Conservation (phyloP, 2,888 invertebrate genomes). For the Nezara viridula region DNA sequence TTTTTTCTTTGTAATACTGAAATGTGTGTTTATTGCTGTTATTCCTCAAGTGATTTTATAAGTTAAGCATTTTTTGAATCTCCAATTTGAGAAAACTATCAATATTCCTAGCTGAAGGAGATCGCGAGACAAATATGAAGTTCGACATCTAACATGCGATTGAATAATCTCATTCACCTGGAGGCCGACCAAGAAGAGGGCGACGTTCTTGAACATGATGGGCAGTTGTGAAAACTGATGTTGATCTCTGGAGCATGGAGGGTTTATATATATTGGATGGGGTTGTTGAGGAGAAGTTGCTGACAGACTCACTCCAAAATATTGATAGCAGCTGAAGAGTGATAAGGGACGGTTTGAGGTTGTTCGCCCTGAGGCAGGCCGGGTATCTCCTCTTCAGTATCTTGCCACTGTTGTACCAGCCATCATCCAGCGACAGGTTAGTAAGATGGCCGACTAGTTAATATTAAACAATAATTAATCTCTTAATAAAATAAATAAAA, state of each 20-base stretch:
- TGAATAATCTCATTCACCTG: not conserved
- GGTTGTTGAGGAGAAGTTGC: slow-evolving; percentile 21
- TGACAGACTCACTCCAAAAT: not conserved
- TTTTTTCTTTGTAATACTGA: too few species aligned
- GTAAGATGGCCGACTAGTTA: not conserved
- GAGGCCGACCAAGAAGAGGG: slow-evolving; percentile 21
- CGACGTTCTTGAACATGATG: slow-evolving; percentile 13
- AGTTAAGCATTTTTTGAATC: too few species aligned
- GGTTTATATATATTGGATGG: slow-evolving; percentile 33
- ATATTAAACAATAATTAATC: not conserved
- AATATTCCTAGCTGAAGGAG: not conserved
- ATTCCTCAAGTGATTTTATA: not conserved
- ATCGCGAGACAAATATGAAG: not conserved
- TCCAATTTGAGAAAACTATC: too few species aligned
- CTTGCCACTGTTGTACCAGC: not conserved
- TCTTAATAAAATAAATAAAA: not conserved
- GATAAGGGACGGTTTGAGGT: slow-evolving; percentile 31
- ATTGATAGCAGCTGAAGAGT: slow-evolving; percentile 21
- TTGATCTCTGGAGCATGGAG: not conserved
- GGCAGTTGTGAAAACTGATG: not conserved
- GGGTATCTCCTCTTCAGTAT: not conserved
- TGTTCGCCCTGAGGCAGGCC: not conserved
- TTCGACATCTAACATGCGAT: not conserved
- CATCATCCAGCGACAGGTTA: not conserved
- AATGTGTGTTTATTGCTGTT: too few species aligned